Evolutionary conservation across 1,140 invertebrate species (phyloP).

Genomic region (Cyclina sinensis): DNA sequence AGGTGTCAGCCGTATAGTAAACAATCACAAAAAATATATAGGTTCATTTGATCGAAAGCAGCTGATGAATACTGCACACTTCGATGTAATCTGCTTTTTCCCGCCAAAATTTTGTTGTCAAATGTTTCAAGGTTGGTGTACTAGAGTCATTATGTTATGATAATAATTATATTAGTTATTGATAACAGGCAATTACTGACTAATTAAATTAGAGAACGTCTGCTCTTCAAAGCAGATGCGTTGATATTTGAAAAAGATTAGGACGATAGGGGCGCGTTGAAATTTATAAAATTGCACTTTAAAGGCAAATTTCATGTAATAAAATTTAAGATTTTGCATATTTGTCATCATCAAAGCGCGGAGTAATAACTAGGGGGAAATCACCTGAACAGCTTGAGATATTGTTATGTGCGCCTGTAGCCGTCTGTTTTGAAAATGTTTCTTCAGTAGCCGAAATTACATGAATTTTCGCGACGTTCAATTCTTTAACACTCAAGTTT

Average conservation of each 20-base stretch:
- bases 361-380: too few species aligned
- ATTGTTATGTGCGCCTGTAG: too few species aligned
- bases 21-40: not conserved
- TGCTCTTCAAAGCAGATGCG: constrained; percentile 8
- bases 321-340: not conserved
- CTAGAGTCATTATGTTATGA: not conserved
- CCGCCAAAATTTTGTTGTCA: constrained; percentile 2
- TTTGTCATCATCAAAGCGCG: not conserved
- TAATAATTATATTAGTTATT: not conserved
- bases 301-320: not conserved
- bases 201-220: not conserved
- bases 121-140: not conserved
- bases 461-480: too few species aligned
- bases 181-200: constrained; percentile 14
- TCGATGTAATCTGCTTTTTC: constrained; percentile 4
- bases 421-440: too few species aligned
- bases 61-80: not conserved
- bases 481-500: too few species aligned
- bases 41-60: not conserved
- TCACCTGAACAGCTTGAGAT: too few species aligned
- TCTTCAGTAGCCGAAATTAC: too few species aligned
- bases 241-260: not conserved
- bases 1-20: not conserved
- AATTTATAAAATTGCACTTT: not conserved
- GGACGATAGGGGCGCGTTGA: not conserved